A percentile compares a stretch with the other conserved stretches of the same genome.
Evolutionary conservation across 2,797 vertebrate genomes (phyloP).

Genomic region (Poecilia velifera): DNA sequence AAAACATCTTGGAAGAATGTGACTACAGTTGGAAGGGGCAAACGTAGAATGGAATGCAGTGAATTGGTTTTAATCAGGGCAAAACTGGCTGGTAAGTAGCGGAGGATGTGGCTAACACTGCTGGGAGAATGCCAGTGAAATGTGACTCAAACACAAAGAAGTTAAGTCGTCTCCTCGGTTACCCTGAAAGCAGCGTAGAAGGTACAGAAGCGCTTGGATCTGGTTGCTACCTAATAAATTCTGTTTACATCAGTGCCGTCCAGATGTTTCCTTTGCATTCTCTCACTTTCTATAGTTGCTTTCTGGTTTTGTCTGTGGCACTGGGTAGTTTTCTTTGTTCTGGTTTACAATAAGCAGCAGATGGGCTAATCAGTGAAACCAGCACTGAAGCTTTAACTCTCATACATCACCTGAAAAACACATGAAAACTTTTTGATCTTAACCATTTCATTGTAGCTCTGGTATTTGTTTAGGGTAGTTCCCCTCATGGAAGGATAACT

Average conservation of each 20-base stretch:
- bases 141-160: slow-evolving; percentile 51
- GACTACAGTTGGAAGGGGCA: neutral
- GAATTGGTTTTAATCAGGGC: slow-evolving; percentile 22
- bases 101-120: slow-evolving; percentile 35
- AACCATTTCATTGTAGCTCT: neutral
- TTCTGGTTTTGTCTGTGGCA: neutral
- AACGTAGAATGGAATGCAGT: slow-evolving; percentile 40
- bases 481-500: neutral
- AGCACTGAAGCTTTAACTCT: neutral
- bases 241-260: slow-evolving; percentile 30
- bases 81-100: slow-evolving; percentile 23
- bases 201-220: neutral
- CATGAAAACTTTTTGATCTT: neutral
- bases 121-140: slow-evolving; percentile 39
- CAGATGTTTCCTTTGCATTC: slow-evolving; percentile 26
- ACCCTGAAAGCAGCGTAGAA: slow-evolving; percentile 17
- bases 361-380: neutral
- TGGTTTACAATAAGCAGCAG: neutral
- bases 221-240: slow-evolving; percentile 26
- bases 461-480: neutral
- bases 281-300: neutral
- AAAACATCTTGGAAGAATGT: slow-evolving; percentile 3
- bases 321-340: neutral
- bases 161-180: slow-evolving; percentile 43
- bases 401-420: neutral